phyloP scores from a whole-genome alignment of 2,888 invertebrate species.

The Cheilosia vernalis region DNA sequence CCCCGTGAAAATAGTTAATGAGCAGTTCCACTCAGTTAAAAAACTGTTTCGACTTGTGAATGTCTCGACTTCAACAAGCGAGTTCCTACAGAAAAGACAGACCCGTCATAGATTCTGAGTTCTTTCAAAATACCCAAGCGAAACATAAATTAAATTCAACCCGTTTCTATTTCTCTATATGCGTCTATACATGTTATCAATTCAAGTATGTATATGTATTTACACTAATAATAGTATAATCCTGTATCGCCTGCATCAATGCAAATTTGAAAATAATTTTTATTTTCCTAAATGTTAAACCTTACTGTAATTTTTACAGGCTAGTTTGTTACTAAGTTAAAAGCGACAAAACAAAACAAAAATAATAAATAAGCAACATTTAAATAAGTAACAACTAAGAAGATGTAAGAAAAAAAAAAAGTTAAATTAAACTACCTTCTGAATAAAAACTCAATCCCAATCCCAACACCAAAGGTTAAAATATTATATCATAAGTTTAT shows the following conservation, averaged over 20 bases:
- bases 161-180: not conserved
- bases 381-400: conserved; percentile 23
- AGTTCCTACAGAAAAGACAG: too few relatives aligned
- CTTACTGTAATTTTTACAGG: conserved; percentile 33
- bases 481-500: not conserved
- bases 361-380: conserved; percentile 22
- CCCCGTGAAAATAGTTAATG: too few relatives aligned
- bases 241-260: conserved; percentile 20
- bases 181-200: too few relatives aligned
- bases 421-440: conserved; percentile 34
- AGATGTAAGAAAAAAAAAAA: conserved; percentile 10
- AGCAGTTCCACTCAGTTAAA: too few relatives aligned
- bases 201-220: not conserved
- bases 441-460: conserved; percentile 12
- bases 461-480: conserved; percentile 62
- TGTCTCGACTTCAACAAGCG: too few relatives aligned
- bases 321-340: conserved; percentile 54
- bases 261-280: not conserved
- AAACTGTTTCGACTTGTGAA: too few relatives aligned
- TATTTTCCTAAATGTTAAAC: conserved; percentile 1
- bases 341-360: conserved; percentile 20
- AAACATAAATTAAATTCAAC: conserved; percentile 30
- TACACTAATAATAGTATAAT: conserved; percentile 27
- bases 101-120: too few relatives aligned
- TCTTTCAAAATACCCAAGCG: not conserved